Evolutionary conservation across 2,888 invertebrate species (phyloP).

Genomic region (Unio delphinus): DNA sequence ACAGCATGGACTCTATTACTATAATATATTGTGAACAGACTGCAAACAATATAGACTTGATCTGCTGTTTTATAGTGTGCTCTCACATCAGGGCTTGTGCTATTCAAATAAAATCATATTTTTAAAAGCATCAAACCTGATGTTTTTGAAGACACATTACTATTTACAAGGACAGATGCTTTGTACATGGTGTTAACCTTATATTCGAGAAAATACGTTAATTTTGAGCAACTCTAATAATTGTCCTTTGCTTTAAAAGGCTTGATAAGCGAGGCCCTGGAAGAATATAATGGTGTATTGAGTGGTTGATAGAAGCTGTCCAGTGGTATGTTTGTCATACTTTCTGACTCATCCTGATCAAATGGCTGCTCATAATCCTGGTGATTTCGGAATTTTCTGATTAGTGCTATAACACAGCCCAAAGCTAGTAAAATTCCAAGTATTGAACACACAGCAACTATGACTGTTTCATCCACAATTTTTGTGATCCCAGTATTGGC

Average conservation of each 20-base stretch:
- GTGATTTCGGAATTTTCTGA: slow-evolving; percentile 63
- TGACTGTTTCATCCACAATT: slow-evolving; percentile 49
- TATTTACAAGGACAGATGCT: too few species aligned
- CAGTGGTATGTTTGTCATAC: slow-evolving; percentile 69
- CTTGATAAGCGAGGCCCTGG: slow-evolving; percentile 56
- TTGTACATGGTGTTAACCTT: not conserved
- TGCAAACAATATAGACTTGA: too few species aligned
- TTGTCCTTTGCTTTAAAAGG: too few species aligned
- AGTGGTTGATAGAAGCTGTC: slow-evolving; percentile 71
- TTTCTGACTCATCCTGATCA: slow-evolving; percentile 57
- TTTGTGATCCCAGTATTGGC: slow-evolving; percentile 42
- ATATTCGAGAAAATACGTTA: not conserved
- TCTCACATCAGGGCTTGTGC: too few species aligned
- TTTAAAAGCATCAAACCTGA: too few species aligned
- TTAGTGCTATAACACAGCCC: slow-evolving; percentile 65
- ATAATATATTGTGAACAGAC: too few species aligned
- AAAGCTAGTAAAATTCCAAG: slow-evolving; percentile 61
- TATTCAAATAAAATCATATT: too few species aligned
- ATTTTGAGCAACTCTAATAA: not conserved
- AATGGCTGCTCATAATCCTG: slow-evolving; percentile 68
- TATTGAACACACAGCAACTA: slow-evolving; percentile 54
- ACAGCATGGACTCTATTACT: too few species aligned
- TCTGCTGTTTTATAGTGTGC: too few species aligned
- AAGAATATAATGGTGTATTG: slow-evolving; percentile 63
- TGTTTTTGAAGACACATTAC: too few species aligned